A percentile compares a stretch with the other conserved stretches of the same genome.
These are phyloP conservation scores for Caretta caretta DNA, from an alignment of 2,113 vertebrate species.

Conservation along the genomic window DNA sequence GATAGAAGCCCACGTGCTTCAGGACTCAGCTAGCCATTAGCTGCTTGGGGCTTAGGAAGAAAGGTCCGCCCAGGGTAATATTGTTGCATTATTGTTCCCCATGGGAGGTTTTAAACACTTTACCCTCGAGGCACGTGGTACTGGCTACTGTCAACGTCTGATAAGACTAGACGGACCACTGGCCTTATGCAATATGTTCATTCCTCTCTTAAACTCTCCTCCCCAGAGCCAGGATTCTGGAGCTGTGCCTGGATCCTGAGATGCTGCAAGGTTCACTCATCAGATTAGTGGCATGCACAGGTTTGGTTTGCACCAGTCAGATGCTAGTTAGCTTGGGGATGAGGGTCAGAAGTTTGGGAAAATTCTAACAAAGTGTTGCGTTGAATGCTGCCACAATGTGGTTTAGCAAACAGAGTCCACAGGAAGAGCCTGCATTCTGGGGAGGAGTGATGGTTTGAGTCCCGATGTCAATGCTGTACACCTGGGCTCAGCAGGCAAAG, in stretches of 20 bases:
- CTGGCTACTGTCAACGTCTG: not conserved
- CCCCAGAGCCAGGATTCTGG: not conserved
- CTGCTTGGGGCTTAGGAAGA: rapidly evolving
- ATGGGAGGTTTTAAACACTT: not conserved
- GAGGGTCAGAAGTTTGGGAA: not conserved
- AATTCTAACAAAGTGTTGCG: not conserved
- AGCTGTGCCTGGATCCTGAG: not conserved
- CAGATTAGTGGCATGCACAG: not conserved
- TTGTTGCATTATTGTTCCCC: not conserved
- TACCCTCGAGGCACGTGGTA: not conserved
- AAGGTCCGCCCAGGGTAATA: not conserved
- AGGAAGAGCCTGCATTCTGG: not conserved
- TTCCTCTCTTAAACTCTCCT: not conserved
- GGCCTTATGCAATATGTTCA: not conserved
- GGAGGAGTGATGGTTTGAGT: not conserved
- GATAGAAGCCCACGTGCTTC: rapidly evolving
- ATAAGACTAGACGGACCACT: not conserved
- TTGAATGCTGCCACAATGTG: not conserved
- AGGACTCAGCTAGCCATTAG: not conserved
- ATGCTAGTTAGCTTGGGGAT: not conserved
- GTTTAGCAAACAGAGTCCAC: not conserved
- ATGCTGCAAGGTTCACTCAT: not conserved
- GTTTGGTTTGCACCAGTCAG: not conserved
- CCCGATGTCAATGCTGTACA: not conserved
- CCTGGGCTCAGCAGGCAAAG: not conserved